Evolutionary conservation across 2,797 vertebrate genomes (phyloP).

Genomic region (Propithecus perrieri): DNA sequence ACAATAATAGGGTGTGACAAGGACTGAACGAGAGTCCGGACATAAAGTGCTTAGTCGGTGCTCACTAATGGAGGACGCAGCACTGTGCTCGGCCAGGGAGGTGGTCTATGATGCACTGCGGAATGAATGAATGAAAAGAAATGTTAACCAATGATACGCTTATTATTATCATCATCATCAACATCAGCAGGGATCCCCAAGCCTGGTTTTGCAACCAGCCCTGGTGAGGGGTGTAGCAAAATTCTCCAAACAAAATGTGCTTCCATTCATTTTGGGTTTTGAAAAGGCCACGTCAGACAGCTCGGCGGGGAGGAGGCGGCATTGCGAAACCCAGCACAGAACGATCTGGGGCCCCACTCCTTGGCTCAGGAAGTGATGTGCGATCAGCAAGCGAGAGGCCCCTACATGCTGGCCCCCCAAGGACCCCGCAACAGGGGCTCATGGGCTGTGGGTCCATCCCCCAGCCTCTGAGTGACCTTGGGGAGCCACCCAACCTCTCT

Average conservation of each 20-base stretch:
- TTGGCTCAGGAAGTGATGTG: constrained; percentile 15
- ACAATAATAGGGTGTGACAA: neutral
- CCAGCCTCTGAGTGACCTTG: neutral
- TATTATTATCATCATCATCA: neutral
- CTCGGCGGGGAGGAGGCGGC: constrained; percentile 72
- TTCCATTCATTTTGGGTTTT: constrained; percentile 82
- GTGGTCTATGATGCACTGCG: neutral
- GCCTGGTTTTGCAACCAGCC: constrained; percentile 81
- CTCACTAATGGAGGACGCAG: neutral
- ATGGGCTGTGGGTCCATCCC: neutral
- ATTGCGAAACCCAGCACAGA: constrained; percentile 68
- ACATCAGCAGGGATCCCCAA: constrained; percentile 64
- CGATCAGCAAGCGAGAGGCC: neutral
- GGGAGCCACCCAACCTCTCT: neutral
- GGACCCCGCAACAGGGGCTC: neutral
- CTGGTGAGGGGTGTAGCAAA: constrained; percentile 77
- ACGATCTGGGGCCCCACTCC: constrained; percentile 57
- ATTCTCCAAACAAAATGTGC: constrained; percentile 81
- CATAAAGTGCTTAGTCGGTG: neutral
- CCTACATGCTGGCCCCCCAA: neutral
- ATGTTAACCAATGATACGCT: neutral
- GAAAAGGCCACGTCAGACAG: constrained; percentile 81
- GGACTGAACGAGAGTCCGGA: neutral
- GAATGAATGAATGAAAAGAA: neutral
- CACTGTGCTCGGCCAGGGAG: neutral